A percentile compares a stretch with the other conserved stretches of the same genome.
phyloP scores from a whole-genome alignment of 2,113 vertebrate genomes.

The Pantherophis guttatus region DNA sequence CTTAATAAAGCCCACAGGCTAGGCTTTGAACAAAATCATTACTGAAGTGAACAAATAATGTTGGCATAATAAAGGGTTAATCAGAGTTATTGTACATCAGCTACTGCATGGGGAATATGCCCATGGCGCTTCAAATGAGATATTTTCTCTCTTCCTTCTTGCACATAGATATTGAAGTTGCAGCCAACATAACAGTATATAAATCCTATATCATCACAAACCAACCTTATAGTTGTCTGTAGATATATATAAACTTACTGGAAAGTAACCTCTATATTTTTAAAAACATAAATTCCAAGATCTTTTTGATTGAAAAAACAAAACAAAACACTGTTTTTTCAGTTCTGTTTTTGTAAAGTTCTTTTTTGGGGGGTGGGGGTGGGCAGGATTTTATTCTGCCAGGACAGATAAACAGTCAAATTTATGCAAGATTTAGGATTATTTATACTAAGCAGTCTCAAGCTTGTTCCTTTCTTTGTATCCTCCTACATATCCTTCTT shows the following conservation, averaged over 20 bases:
- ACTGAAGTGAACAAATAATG: slow-evolving; percentile 29
- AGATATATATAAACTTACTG: background rate
- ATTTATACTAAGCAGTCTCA: background rate
- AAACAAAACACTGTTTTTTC: background rate
- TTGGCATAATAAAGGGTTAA: slow-evolving; percentile 18
- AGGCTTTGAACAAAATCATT: slow-evolving; percentile 15
- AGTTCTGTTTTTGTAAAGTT: background rate
- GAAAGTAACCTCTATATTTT: background rate
- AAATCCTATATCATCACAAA: background rate
- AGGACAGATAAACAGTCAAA: background rate
- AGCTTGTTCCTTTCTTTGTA: background rate
- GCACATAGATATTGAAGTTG: slow-evolving; percentile 22
- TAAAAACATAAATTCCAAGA: background rate
- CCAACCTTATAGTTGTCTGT: slow-evolving; percentile 19
- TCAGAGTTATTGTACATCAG: slow-evolving; percentile 3
- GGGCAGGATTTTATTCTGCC: background rate
- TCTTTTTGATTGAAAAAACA: background rate
- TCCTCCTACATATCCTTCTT: background rate
- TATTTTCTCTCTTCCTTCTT: slow-evolving; percentile 15
- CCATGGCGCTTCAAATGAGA: fast-evolving
- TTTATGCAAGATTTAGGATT: background rate
- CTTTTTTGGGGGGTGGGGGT: too few species aligned
- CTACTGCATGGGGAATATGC: slow-evolving; percentile 8
- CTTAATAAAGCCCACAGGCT: slow-evolving; percentile 4
- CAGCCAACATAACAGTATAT: background rate